Evolutionary conservation across 2,888 invertebrate genomes (phyloP).

Genomic region (Aethes cnicana): DNA sequence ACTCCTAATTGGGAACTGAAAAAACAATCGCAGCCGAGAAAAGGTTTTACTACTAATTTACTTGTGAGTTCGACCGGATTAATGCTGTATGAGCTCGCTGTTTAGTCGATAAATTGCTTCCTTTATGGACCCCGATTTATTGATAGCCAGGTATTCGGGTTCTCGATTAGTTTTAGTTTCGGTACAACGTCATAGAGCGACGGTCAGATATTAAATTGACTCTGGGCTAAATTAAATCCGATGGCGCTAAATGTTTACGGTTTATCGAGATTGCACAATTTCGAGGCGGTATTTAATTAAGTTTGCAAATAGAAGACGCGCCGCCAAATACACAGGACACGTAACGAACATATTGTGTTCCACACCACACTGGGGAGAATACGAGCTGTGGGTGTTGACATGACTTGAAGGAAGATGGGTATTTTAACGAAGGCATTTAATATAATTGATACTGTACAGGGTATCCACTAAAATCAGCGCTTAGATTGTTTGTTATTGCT

Average conservation of each 20-base stretch:
- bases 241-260: constrained; percentile 19
- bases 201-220: constrained; percentile 18
- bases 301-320: constrained; percentile 11
- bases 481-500: too few relatives aligned
- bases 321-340: constrained; percentile 12
- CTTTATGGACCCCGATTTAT: constrained; percentile 27
- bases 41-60: constrained; percentile 65
- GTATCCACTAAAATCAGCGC: too few relatives aligned
- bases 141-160: constrained; percentile 21
- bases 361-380: constrained; percentile 89
- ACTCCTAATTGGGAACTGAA: constrained; percentile 69
- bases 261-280: constrained; percentile 22
- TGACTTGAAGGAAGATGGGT: too few relatives aligned
- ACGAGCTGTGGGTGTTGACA: too few relatives aligned
- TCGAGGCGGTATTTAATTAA: constrained; percentile 23
- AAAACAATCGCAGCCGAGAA: constrained; percentile 63
- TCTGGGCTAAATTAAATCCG: constrained; percentile 21
- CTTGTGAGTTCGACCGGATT: constrained; percentile 33
- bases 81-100: constrained; percentile 54
- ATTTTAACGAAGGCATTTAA: too few relatives aligned
- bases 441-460: too few relatives aligned
- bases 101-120: constrained; percentile 28
- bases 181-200: neutral
- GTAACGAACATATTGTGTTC: constrained; percentile 25
- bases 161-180: constrained; percentile 22